These are phyloP conservation scores for Platyscapa corneri DNA, from an alignment of 1,140 invertebrate genomes.

Conservation along the genomic window DNA sequence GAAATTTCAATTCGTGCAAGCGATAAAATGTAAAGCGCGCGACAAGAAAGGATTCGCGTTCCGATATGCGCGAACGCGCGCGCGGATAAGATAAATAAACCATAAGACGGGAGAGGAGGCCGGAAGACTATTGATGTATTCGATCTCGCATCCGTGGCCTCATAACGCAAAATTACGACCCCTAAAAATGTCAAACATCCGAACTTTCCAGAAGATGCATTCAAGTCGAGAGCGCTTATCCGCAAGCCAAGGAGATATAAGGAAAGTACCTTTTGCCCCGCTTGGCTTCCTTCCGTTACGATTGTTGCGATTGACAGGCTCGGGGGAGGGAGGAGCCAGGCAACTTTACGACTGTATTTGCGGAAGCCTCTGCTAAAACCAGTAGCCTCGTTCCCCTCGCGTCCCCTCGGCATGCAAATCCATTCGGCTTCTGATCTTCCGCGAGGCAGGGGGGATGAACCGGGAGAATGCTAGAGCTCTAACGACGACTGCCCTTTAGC, in stretches of 20 bases:
- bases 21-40: background rate
- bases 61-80: background rate
- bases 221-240: slow-evolving; percentile 35
- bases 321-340: background rate
- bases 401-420: slow-evolving; percentile 11
- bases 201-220: slow-evolving; percentile 19
- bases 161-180: slow-evolving; percentile 45
- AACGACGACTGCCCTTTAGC: slow-evolving; percentile 37
- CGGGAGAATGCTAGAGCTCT: background rate
- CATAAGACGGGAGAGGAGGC: background rate
- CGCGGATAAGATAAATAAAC: slow-evolving; percentile 35
- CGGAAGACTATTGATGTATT: slow-evolving; percentile 38
- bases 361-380: slow-evolving; percentile 12
- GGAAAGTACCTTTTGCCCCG: slow-evolving; percentile 23
- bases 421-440: slow-evolving; percentile 3
- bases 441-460: no score
- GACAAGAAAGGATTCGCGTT: slow-evolving; percentile 3
- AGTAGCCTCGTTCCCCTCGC: background rate
- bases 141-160: slow-evolving; percentile 26
- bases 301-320: slow-evolving; percentile 43
- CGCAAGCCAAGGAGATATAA: slow-evolving; percentile 28
- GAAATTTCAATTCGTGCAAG: background rate
- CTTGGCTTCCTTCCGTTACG: slow-evolving; percentile 30
- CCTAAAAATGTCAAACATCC: slow-evolving; percentile 42
- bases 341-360: slow-evolving; percentile 40